phyloP scores from a whole-genome alignment of 2,888 invertebrate species.

The Rhingia rostrata region DNA sequence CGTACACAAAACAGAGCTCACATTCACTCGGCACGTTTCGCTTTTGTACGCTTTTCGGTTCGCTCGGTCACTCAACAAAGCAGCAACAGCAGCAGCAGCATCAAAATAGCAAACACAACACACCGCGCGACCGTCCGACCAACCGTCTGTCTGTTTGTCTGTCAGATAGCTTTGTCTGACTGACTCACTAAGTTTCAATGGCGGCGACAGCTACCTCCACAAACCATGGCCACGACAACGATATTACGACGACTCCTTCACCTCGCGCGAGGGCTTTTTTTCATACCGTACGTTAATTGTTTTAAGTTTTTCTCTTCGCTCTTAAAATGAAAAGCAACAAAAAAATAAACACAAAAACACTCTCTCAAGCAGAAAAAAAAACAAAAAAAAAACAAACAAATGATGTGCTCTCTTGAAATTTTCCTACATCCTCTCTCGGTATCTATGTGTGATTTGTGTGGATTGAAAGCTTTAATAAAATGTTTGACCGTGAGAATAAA shows the following conservation, averaged over 20 bases:
- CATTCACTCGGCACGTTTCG: conserved; percentile 43
- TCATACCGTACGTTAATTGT: conserved; percentile 20
- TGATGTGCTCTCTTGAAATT: conserved; percentile 6
- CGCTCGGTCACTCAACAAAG: conserved; percentile 52
- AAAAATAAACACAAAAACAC: neutral
- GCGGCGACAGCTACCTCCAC: conserved; percentile 42
- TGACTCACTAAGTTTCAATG: conserved; percentile 50
- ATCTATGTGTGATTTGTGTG: neutral
- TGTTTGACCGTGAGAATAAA: conserved; percentile 14
- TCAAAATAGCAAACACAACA: conserved; percentile 57
- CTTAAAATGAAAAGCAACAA: conserved; percentile 1
- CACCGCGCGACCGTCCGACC: conserved; percentile 54
- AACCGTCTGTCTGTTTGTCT: conserved; percentile 47
- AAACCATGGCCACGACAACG: conserved; percentile 60
- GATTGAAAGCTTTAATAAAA: conserved; percentile 37
- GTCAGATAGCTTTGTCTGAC: conserved; percentile 44
- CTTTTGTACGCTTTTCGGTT: conserved; percentile 35
- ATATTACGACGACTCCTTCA: conserved; percentile 33
- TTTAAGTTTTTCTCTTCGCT: conserved; percentile 28
- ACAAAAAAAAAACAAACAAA: neutral
- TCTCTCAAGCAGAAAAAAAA: neutral
- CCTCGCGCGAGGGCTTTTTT: conserved; percentile 47
- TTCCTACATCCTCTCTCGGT: conserved; percentile 21
- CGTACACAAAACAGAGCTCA: conserved; percentile 39
- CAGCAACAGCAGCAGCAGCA: conserved; percentile 45